Evolutionary conservation across 2,113 vertebrate species (phyloP).

Genomic region (Seriola dumerili): DNA sequence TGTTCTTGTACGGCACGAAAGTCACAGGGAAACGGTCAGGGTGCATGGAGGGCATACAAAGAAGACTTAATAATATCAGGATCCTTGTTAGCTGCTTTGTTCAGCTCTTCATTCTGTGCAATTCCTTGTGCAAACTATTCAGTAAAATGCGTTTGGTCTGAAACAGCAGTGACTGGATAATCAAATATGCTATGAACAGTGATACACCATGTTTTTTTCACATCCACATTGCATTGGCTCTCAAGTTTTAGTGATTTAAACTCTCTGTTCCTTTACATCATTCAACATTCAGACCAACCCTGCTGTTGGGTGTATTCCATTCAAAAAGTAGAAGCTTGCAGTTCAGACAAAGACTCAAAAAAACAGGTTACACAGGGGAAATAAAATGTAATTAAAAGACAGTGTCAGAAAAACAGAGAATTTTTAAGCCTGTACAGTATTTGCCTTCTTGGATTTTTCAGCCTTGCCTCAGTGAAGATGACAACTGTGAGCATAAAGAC

Average conservation of each 20-base stretch:
- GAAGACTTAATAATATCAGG: neutral
- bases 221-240: neutral
- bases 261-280: neutral
- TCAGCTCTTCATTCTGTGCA: slow-evolving; percentile 18
- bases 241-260: neutral
- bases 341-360: neutral
- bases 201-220: neutral
- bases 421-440: too few species aligned
- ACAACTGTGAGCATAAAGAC: neutral
- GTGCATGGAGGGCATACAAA: neutral
- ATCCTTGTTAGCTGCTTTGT: neutral
- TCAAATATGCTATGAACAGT: neutral
- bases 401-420: too few species aligned
- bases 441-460: too few species aligned
- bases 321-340: neutral
- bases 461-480: too few species aligned
- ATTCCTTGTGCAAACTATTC: neutral
- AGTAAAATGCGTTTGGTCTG: neutral
- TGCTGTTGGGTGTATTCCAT: neutral
- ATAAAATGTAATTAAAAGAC: neutral
- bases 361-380: neutral
- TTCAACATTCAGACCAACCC: neutral
- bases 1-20: neutral
- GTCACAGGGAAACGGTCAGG: neutral
- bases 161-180: too few species aligned